Evolutionary conservation across 2,797 vertebrate genomes (phyloP).

Genomic region (Hyperoplus immaculatus): DNA sequence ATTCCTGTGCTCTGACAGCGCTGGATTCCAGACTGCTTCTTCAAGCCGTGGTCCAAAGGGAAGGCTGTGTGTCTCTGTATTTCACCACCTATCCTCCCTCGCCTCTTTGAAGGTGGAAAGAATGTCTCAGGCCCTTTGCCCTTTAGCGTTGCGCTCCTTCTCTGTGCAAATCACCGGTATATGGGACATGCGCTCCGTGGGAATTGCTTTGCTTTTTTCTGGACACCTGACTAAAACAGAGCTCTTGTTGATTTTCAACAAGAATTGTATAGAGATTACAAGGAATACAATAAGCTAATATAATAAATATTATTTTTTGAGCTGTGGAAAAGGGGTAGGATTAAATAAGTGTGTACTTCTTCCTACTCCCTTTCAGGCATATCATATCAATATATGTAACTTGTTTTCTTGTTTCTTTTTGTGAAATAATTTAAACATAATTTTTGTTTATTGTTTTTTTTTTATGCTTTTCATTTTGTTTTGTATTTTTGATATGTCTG

Average conservation of each 20-base stretch:
- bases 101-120: constrained; percentile 64
- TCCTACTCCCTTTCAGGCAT: too few species aligned
- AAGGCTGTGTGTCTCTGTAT: constrained; percentile 74
- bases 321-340: too few species aligned
- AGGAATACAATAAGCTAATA: too few species aligned
- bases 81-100: constrained; percentile 48
- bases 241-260: background rate
- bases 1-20: constrained; percentile 71
- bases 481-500: too few species aligned
- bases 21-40: constrained; percentile 70
- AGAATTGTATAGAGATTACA: too few species aligned
- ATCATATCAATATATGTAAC: too few species aligned
- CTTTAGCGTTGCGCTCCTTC: constrained; percentile 24
- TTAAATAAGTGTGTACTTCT: too few species aligned
- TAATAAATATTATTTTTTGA: too few species aligned
- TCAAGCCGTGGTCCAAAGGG: constrained; percentile 66
- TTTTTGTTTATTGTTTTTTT: too few species aligned
- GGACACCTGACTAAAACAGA: background rate
- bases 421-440: too few species aligned
- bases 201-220: background rate
- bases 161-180: constrained; percentile 18
- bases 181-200: constrained; percentile 10
- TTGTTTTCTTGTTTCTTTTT: too few species aligned
- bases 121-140: constrained; percentile 69
- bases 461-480: too few species aligned